Conservation (phyloP, 2,113 vertebrate species). For the Jacana jacana region DNA sequence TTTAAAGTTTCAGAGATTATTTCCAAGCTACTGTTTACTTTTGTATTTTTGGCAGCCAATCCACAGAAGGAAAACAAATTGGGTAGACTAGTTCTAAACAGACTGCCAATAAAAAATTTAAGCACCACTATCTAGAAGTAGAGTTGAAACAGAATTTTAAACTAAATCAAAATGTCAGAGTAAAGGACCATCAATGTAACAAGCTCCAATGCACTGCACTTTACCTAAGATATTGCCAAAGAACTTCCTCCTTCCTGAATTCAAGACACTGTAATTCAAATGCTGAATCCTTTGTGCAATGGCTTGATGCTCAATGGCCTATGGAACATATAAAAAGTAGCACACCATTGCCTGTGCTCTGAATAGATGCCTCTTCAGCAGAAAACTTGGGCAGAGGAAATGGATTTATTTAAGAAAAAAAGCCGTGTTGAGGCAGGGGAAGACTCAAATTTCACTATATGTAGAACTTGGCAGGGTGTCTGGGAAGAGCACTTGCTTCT, state of each 20-base stretch:
- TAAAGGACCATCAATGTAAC: conserved; percentile 11
- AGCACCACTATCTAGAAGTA: neutral
- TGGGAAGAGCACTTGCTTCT: neutral
- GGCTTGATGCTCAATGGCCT: neutral
- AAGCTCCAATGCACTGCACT: conserved; percentile 2
- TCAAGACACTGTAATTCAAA: neutral
- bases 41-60: conserved; percentile 41
- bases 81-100: conserved; percentile 24
- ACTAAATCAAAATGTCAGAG: conserved; percentile 60
- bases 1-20: neutral
- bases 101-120: conserved; percentile 56
- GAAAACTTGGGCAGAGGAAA: neutral
- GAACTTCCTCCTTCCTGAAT: neutral
- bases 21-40: conserved; percentile 19
- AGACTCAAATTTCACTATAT: neutral
- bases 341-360: neutral
- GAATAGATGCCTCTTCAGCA: neutral
- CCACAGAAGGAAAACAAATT: conserved; percentile 30
- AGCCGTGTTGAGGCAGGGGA: neutral
- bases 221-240: neutral
- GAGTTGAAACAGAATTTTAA: conserved; percentile 64
- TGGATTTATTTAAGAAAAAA: neutral
- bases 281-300: neutral
- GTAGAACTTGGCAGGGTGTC: neutral
- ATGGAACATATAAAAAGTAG: neutral